A percentile compares a stretch with the other conserved stretches of the same genome.
Evolutionary conservation across 2,113 vertebrate species (phyloP).

Genomic region (Sinocyclocheilus anophthalmus): DNA sequence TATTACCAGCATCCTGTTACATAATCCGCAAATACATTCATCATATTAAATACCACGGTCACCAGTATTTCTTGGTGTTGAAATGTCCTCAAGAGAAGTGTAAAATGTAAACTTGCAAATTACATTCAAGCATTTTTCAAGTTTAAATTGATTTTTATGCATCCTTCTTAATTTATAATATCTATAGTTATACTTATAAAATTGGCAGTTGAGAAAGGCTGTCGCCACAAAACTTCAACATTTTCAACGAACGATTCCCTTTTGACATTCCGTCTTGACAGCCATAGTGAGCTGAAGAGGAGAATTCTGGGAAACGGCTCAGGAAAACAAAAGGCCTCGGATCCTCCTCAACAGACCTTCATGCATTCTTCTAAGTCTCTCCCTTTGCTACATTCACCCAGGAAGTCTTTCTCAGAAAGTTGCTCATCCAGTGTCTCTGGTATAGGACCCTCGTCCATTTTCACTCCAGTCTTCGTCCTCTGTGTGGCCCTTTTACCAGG

Average conservation of each 20-base stretch:
- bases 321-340: not conserved
- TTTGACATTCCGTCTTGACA: constrained; percentile 20
- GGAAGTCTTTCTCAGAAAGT: constrained; percentile 5
- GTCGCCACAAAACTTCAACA: not conserved
- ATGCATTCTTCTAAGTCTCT: not conserved
- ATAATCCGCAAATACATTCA: constrained; percentile 52
- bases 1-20: not conserved
- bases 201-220: constrained; percentile 46
- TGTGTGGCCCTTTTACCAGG: constrained; percentile 79
- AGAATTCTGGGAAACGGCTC: constrained; percentile 8
- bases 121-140: constrained; percentile 55
- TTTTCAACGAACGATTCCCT: constrained; percentile 1
- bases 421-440: not conserved
- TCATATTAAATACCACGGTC: constrained; percentile 30
- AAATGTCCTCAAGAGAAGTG: constrained; percentile 28
- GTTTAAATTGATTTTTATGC: constrained; percentile 22
- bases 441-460: not conserved
- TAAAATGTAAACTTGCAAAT: constrained; percentile 55
- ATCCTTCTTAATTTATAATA: constrained; percentile 27
- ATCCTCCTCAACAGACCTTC: not conserved
- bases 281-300: not conserved
- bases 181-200: constrained; percentile 28
- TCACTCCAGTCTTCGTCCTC: not conserved
- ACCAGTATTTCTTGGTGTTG: not conserved
- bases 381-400: constrained; percentile 10